Evolutionary conservation across 1,140 invertebrate species (phyloP).

Genomic region (Rhyzopertha dominica): DNA sequence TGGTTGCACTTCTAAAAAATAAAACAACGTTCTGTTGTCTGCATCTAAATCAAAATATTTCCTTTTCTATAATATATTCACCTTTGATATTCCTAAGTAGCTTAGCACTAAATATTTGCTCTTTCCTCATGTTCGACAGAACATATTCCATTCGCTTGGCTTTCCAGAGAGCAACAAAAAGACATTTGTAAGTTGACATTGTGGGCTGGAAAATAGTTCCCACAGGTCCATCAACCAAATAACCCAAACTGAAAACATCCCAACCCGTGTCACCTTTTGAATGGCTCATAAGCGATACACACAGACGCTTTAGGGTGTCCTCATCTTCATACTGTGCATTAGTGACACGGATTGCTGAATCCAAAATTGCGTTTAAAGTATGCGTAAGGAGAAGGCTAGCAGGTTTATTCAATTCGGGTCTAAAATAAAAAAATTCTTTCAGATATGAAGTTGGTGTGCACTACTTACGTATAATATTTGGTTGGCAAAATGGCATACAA

Average conservation of each 20-base stretch:
- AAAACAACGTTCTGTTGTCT: slow-evolving; percentile 2
- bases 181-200: slow-evolving; percentile 76
- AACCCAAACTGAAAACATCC: slow-evolving; percentile 93
- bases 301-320: slow-evolving; percentile 82
- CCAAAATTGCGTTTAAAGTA: slow-evolving; percentile 83
- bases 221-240: slow-evolving; percentile 89
- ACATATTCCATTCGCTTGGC: slow-evolving; percentile 92
- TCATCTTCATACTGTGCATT: slow-evolving; percentile 91
- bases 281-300: slow-evolving; percentile 70
- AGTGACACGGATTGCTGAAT: slow-evolving; percentile 88
- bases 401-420: slow-evolving; percentile 83
- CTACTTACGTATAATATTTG: too few relatives aligned
- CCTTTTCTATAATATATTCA: slow-evolving; percentile 23
- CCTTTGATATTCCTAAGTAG: slow-evolving; percentile 58
- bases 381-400: slow-evolving; percentile 82
- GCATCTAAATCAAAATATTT: too few relatives aligned
- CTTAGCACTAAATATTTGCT: slow-evolving; percentile 76
- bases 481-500: too few relatives aligned
- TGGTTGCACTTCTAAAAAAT: slow-evolving; percentile 54
- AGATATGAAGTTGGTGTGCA: neutral
- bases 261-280: slow-evolving; percentile 78
- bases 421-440: slow-evolving; percentile 44
- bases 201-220: slow-evolving; percentile 86
- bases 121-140: slow-evolving; percentile 81
- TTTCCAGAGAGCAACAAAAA: slow-evolving; percentile 92